Base-by-base conservation (phyloP, 1,140 invertebrate genomes). In the Megalonaias nervosa region DNA sequence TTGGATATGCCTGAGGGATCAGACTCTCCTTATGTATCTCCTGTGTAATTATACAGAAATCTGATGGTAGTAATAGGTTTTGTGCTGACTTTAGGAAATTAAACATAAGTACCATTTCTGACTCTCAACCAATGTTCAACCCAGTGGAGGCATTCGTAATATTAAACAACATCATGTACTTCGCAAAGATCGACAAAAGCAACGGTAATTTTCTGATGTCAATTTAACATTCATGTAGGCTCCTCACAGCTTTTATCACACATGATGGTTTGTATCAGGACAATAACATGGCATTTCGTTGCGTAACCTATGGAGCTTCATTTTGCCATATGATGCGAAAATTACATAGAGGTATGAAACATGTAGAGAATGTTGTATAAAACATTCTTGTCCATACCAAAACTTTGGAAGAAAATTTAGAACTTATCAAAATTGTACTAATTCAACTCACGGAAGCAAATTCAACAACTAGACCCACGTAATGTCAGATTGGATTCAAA, bases 261-360 rank as follows among this genome's bases (percentile, higher is more conserved):
- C 13, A 62, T 17, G 16, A 64, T 21, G 72, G 77, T 6, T 17
- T 38, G 11, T 74, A 64, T 57, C 67, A 81, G 38, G 79, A 69
- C 55, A 55, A 38, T 1, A 64, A 57, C 1, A 79, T 81, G 80
- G 76, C 80, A 55, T 81, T 81, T 75, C 76, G 76, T 15, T n/a
- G 79, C n/a, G 77, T 75, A 6, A 79, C 65, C 21, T 61, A 59
- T 9, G 55, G 67, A 4, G 80, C 80, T 3, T 67, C 62, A 13
- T 79, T 81, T 31, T 65, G 58, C 17, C 58, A 64, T 69, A 69
- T 73, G 75, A 71, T 81, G 62, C 82, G 87, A 68, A 86, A 85
- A 76, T 82, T 90, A 23, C 66, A 92, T 5, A 26, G 31, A 16
- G 81, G 74, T n/a, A n/a, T n/a, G n/a, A n/a, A n/a, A n/a, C n/a